Evolutionary conservation across 2,888 invertebrate species (phyloP).

Genomic region (Clistopyga incitator): DNA sequence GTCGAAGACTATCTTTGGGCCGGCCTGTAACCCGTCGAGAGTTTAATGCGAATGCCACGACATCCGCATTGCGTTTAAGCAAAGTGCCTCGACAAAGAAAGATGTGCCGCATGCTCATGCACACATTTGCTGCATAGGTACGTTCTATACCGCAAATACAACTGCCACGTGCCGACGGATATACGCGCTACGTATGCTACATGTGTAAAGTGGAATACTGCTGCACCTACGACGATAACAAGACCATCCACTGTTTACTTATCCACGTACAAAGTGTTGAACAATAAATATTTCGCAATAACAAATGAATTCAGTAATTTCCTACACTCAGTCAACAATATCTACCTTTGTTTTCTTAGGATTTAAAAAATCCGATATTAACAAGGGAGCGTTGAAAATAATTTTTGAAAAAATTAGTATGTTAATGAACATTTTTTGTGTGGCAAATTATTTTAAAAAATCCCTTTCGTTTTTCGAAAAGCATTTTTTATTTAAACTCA

Average conservation of each 20-base stretch:
- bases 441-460: too few species aligned
- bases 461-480: too few species aligned
- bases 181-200: conserved; percentile 3
- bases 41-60: conserved; percentile 27
- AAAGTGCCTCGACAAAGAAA: conserved; percentile 24
- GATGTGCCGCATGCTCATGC: neutral
- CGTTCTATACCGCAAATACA: neutral
- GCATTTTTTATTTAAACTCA: too few species aligned
- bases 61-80: conserved; percentile 44
- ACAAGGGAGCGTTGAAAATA: too few species aligned
- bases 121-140: conserved; percentile 12
- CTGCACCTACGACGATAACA: conserved; percentile 20
- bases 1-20: conserved; percentile 31
- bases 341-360: neutral
- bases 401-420: too few species aligned
- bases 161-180: conserved; percentile 12
- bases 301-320: neutral
- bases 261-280: neutral
- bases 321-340: neutral
- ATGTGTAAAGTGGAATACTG: neutral
- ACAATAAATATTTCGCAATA: neutral
- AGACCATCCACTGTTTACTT: neutral
- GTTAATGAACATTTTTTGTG: too few species aligned
- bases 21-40: conserved; percentile 24
- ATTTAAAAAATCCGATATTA: too few species aligned